These are phyloP conservation scores for Perizoma affinitatum DNA, from an alignment of 2,888 invertebrate species.

Conservation along the genomic window DNA sequence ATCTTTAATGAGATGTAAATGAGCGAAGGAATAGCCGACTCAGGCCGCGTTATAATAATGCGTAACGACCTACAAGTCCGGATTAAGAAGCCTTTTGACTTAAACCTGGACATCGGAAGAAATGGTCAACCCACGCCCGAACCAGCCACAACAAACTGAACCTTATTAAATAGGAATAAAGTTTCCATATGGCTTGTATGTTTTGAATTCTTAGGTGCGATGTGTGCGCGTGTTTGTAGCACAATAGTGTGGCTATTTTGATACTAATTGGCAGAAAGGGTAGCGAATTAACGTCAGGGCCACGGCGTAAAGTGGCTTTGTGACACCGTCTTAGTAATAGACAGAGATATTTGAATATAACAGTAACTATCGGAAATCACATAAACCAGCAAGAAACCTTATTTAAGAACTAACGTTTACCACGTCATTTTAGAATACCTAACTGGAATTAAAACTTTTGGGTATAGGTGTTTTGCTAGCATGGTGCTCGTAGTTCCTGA, in stretches of 20 bases:
- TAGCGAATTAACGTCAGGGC: conserved; percentile 83
- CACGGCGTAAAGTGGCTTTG: conserved; percentile 69
- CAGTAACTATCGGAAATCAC: conserved; percentile 24
- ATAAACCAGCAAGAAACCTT: not conserved
- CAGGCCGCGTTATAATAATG: conserved; percentile 82
- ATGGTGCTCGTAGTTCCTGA: too few relatives aligned
- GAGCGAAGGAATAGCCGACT: conserved; percentile 80
- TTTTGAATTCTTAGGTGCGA: conserved; percentile 63
- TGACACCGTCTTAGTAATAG: conserved; percentile 52
- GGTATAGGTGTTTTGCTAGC: too few relatives aligned
- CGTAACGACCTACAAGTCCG: conserved; percentile 84
- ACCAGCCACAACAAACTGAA: conserved; percentile 40
- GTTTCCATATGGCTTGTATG: conserved; percentile 43
- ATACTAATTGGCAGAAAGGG: conserved; percentile 84
- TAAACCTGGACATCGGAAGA: conserved; percentile 70
- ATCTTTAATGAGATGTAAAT: conserved; percentile 84
- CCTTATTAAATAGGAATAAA: conserved; percentile 47
- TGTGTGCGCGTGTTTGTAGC: conserved; percentile 69
- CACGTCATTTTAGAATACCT: too few relatives aligned
- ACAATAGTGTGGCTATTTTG: conserved; percentile 83
- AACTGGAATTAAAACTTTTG: too few relatives aligned
- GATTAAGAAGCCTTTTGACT: conserved; percentile 85
- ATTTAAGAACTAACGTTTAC: too few relatives aligned
- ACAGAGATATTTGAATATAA: conserved; percentile 28
- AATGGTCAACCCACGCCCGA: conserved; percentile 58